Conservation (phyloP, 2,113 vertebrate species). For the Holacanthus passer region DNA sequence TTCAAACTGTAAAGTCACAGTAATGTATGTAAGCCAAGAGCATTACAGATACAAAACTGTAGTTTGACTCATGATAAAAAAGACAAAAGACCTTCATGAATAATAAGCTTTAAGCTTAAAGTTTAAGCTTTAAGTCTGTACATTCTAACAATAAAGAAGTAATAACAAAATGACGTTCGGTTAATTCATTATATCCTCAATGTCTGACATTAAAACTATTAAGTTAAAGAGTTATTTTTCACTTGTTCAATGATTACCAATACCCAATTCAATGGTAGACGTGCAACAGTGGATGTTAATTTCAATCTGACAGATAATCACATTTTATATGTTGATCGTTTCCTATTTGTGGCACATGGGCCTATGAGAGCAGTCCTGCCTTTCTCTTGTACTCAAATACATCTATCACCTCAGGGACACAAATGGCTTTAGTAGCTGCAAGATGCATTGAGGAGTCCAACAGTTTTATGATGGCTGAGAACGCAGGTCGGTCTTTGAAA, state of each 20-base stretch:
- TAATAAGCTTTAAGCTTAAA: too few species aligned
- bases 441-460: constrained; percentile 71
- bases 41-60: constrained; percentile 36
- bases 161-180: constrained; percentile 6
- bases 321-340: neutral
- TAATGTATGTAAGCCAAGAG: constrained; percentile 52
- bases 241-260: neutral
- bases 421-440: constrained; percentile 54
- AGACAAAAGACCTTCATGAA: neutral
- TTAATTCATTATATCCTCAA: neutral
- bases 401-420: constrained; percentile 54
- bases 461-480: constrained; percentile 78
- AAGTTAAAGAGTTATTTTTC: neutral
- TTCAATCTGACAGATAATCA: neutral
- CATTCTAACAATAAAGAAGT: constrained; percentile 60
- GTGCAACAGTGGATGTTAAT: neutral
- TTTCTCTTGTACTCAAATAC: constrained; percentile 71
- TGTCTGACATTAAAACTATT: neutral
- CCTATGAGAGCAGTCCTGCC: constrained; percentile 66
- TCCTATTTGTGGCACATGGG: neutral
- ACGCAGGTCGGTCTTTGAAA: constrained; percentile 76
- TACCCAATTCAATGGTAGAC: neutral
- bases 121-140: constrained; percentile 45
- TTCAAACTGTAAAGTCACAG: constrained; percentile 51
- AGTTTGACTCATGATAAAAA: constrained; percentile 35